Evolutionary conservation across 1,140 invertebrate genomes (phyloP).

Genomic region (Frieseomelitta varia): DNA sequence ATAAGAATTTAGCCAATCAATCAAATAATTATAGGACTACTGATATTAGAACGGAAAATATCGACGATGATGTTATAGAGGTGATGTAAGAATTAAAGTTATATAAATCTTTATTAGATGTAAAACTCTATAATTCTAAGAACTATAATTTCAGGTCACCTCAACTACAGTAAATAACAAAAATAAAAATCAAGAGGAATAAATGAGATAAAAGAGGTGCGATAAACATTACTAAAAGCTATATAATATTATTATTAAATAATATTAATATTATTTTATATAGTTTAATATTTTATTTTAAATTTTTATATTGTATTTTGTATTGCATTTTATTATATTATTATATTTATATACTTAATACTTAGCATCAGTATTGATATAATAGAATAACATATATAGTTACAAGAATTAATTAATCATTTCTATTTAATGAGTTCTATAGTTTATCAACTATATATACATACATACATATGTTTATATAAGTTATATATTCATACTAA

Average conservation of each 20-base stretch:
- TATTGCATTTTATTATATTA: not conserved
- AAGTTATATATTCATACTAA: constrained; percentile 1
- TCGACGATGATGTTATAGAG: constrained; percentile 34
- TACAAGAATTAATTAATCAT: not conserved
- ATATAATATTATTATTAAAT: not conserved
- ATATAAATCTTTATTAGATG: not conserved
- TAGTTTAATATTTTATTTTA: not conserved
- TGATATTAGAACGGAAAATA: not conserved
- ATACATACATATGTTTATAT: not conserved
- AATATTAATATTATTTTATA: not conserved
- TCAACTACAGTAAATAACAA: constrained; percentile 9
- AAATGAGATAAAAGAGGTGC: not conserved
- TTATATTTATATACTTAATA: no score
- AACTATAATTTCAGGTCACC: constrained; percentile 17
- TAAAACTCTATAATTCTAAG: no score
- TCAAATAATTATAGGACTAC: not conserved
- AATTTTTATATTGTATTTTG: not conserved
- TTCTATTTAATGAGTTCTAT: not conserved
- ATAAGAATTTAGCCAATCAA: not conserved
- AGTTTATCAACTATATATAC: not conserved
- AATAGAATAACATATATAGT: not conserved
- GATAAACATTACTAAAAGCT: not conserved
- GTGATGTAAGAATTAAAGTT: not conserved
- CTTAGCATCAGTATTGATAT: constrained; percentile 28
- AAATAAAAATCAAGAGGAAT: constrained; percentile 41